phyloP scores from a whole-genome alignment of 35 echinoderm and acorn worm genomes.

The Apostichopus californicus region DNA sequence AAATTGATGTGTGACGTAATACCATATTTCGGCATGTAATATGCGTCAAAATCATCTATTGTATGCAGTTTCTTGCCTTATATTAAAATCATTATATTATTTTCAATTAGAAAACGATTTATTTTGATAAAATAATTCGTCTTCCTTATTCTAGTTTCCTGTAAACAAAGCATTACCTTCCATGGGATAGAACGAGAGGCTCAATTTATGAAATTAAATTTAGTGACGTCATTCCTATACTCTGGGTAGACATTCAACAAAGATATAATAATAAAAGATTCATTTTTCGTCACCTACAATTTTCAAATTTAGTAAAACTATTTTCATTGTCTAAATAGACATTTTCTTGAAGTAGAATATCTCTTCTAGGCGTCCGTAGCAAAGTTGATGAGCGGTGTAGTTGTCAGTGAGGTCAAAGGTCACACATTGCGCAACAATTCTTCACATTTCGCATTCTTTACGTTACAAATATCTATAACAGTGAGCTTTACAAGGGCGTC shows the following conservation, averaged over 20 bases:
- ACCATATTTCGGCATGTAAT: background rate
- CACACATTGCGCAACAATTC: background rate
- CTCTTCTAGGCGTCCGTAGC: conserved; percentile 11
- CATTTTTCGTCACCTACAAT: background rate
- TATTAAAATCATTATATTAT: background rate
- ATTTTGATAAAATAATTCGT: background rate
- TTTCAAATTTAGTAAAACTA: background rate
- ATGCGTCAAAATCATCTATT: background rate
- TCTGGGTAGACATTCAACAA: too few relatives aligned
- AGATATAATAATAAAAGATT: background rate
- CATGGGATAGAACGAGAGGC: background rate
- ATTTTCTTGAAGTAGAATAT: background rate
- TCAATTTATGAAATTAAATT: too few relatives aligned
- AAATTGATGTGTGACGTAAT: background rate
- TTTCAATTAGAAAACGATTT: background rate
- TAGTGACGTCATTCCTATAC: background rate
- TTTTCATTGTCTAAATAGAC: background rate
- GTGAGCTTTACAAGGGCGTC: too few relatives aligned
- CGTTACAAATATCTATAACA: too few relatives aligned
- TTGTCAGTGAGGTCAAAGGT: background rate
- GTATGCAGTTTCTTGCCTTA: background rate
- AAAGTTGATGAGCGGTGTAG: background rate
- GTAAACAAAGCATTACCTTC: too few relatives aligned
- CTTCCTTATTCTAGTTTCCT: too few relatives aligned
- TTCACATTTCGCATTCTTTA: too few relatives aligned